These are phyloP conservation scores for Tolmerus cingulatus DNA, from an alignment of 2,888 invertebrate genomes.

Conservation along the genomic window DNA sequence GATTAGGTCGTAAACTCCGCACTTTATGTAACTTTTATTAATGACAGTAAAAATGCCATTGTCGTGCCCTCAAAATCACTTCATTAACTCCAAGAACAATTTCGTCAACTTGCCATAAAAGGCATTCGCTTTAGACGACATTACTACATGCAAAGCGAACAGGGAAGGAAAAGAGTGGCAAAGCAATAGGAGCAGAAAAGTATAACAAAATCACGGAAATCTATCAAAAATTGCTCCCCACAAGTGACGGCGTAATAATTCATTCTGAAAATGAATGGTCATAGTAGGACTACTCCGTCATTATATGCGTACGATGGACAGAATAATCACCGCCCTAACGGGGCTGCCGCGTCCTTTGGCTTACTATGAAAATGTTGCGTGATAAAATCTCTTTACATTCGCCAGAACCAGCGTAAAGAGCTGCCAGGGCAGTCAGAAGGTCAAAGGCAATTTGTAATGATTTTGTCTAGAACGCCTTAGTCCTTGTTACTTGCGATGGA, in stretches of 20 bases:
- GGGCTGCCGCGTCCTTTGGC: not conserved
- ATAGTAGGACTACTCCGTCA: slow-evolving; percentile 4
- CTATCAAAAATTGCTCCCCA: slow-evolving; percentile 21
- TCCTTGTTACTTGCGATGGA: not conserved
- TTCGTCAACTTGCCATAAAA: not conserved
- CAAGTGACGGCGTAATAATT: slow-evolving; percentile 21
- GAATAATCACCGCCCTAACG: slow-evolving; percentile 22
- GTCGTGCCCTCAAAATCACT: not conserved
- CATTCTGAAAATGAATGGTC: slow-evolving; percentile 33
- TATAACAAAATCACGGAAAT: not conserved
- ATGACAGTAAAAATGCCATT: not conserved
- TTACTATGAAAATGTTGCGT: slow-evolving; percentile 23
- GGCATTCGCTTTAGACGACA: not conserved
- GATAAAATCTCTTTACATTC: slow-evolving; percentile 26
- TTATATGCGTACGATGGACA: slow-evolving; percentile 21
- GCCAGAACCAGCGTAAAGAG: not conserved
- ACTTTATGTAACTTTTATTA: slow-evolving; percentile 10
- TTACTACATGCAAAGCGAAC: not conserved
- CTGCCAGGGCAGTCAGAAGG: not conserved
- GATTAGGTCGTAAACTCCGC: not conserved
- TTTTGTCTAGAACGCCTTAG: slow-evolving; percentile 22
- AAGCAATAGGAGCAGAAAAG: not conserved
- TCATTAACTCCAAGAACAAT: slow-evolving; percentile 1
- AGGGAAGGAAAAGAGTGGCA: not conserved
- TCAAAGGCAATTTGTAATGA: slow-evolving; percentile 35